Evolutionary conservation across 2,888 invertebrate genomes (phyloP), one percentile per base, ranked within the genome.

Genomic region (Stenodera caucasica): DNA sequence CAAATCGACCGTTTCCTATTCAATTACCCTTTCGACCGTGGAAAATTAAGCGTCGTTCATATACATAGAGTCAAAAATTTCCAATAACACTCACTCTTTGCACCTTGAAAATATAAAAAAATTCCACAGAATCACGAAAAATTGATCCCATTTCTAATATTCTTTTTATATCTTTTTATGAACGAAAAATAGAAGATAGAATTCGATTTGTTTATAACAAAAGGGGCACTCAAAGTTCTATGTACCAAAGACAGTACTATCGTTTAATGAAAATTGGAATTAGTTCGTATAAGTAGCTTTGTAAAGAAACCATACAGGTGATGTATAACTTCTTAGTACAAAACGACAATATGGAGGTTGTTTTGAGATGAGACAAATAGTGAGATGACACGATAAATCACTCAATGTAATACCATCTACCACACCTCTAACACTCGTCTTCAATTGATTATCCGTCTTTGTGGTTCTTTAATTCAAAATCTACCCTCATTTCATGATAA

Each of bases 1-100:
- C 58, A 55, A 58, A 58, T 62, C 62, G 55, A 58, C 62, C 62
- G 49, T 57, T 55, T 53, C 58, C 58, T 29, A 62, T 62, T 62
- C 62, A 62, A 56, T 62, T 62, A 62, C 32, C 52, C 52, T 49
- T 33, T 18, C 45, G 15, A 45, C 21, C 21, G 45, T 45, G 4
- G 5, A 45, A 45, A 45, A 45, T 45, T 45, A 21, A 45, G 26
- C 26, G 26, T 7, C n/a, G n/a, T n/a, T n/a, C n/a, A 40, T 7
- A 18, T 6, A 9, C 37, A 14, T 3, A 37, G 2, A 15, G 37
- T 37, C 15, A 7, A 37, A 45, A 45, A 45, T 21, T 45, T 45
- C 45, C 45, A 45, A 45, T 45, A 45, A 45, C 21, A 45, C 18
- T 21, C 21, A 45, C 12, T 45, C 45, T 15, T 15, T 2, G 18